Evolutionary conservation across 1,140 invertebrate genomes (phyloP).

Genomic region (Meteorus sp.): DNA sequence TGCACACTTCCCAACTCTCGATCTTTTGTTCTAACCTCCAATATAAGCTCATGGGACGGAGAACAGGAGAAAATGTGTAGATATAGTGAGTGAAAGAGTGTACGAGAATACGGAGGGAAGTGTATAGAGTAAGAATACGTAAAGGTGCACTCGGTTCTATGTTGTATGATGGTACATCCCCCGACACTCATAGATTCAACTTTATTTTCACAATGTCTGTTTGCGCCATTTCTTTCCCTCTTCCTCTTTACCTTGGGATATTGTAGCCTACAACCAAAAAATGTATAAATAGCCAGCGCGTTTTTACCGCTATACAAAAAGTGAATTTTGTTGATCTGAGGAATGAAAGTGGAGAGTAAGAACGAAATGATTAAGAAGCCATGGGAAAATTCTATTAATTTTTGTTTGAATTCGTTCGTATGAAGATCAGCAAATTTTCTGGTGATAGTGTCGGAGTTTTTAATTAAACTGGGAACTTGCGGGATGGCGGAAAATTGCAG

Average conservation of each 20-base stretch:
- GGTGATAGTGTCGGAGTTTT: constrained; percentile 28
- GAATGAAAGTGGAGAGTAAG: no score
- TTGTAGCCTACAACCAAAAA: neutral
- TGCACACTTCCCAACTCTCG: constrained; percentile 43
- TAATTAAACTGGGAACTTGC: constrained; percentile 36
- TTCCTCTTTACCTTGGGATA: neutral
- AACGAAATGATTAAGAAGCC: no score
- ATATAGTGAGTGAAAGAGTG: no score
- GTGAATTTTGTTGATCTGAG: no score
- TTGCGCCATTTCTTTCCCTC: neutral
- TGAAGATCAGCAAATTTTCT: neutral
- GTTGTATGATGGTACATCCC: constrained; percentile 42
- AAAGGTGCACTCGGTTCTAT: constrained; percentile 43
- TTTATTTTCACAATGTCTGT: neutral
- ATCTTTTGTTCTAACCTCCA: constrained; percentile 27
- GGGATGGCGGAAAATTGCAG: constrained; percentile 31
- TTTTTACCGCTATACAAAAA: no score
- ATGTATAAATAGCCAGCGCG: neutral
- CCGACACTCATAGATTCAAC: constrained; percentile 43
- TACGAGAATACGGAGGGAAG: constrained; percentile 24
- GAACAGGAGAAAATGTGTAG: neutral
- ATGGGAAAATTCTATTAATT: no score
- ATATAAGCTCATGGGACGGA: constrained; percentile 20
- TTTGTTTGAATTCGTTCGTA: neutral
- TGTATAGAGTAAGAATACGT: constrained; percentile 26